phyloP scores from a whole-genome alignment of 2,888 invertebrate species.

The Metacarcinus magister region DNA sequence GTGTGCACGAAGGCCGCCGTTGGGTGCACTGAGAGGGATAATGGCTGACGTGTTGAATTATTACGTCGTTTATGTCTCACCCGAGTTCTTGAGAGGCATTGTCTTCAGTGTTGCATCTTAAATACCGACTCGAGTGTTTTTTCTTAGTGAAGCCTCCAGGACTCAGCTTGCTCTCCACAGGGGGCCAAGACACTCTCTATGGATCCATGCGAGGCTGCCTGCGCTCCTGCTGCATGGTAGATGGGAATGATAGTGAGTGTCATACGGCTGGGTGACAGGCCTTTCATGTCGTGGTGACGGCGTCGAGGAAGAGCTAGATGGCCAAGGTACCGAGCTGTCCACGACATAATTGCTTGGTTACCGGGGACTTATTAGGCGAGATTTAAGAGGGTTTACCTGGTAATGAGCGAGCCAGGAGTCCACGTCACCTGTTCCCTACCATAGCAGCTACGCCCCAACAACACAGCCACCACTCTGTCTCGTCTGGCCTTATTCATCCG shows the following conservation, averaged over 20 bases:
- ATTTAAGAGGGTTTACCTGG: constrained; percentile 57
- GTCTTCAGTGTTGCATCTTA: neutral
- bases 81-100: neutral
- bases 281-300: neutral
- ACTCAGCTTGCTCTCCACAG: neutral
- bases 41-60: constrained; percentile 10
- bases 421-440: neutral
- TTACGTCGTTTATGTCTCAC: constrained; percentile 12
- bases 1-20: neutral
- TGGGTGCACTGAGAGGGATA: neutral
- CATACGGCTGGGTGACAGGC: neutral
- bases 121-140: neutral
- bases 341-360: constrained; percentile 52
- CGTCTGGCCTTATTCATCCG: neutral
- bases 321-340: constrained; percentile 35
- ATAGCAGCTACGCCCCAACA: neutral
- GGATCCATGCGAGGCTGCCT: neutral
- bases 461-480: neutral
- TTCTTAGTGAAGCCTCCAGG: neutral
- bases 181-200: neutral
- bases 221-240: neutral
- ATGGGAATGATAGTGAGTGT: neutral
- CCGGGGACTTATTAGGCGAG: constrained; percentile 53
- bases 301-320: neutral
- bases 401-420: constrained; percentile 46